Evolutionary conservation across 2,113 vertebrate species (phyloP).

Genomic region (Romanogobio albipinnatus): DNA sequence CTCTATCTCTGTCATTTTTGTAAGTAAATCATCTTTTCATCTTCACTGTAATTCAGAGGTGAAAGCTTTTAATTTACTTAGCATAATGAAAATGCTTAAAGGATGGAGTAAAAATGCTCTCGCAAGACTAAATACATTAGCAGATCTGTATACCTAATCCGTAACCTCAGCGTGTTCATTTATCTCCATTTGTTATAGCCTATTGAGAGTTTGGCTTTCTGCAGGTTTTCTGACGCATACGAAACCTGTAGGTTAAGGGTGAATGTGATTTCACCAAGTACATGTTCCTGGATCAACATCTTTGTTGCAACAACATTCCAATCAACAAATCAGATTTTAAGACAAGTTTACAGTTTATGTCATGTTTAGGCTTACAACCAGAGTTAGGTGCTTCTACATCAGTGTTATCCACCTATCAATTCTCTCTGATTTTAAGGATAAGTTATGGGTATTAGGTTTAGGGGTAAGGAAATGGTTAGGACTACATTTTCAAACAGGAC

Average conservation of each 20-base stretch:
- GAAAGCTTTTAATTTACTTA: conserved; percentile 23
- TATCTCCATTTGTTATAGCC: conserved; percentile 9
- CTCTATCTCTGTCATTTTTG: not conserved
- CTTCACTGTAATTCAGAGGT: conserved; percentile 19
- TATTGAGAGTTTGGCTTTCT: not conserved
- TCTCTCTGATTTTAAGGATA: no score
- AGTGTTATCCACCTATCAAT: no score
- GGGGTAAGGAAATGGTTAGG: no score
- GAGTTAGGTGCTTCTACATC: no score
- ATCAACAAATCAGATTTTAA: no score
- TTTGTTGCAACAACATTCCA: no score
- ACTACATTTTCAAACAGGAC: no score
- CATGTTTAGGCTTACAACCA: no score
- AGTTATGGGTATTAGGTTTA: no score
- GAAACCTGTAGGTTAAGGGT: not conserved
- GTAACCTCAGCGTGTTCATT: conserved; percentile 28
- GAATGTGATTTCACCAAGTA: no score
- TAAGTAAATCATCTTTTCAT: conserved; percentile 42
- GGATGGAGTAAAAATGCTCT: conserved; percentile 13
- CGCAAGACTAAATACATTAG: conserved; percentile 23
- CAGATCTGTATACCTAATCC: conserved; percentile 27
- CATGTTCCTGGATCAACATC: no score
- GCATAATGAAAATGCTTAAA: conserved; percentile 32
- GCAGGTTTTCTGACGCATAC: not conserved
- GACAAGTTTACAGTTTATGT: no score